Evolutionary conservation across 2,797 vertebrate genomes (phyloP).

Genomic region (Amblyopsis hoosieri): DNA sequence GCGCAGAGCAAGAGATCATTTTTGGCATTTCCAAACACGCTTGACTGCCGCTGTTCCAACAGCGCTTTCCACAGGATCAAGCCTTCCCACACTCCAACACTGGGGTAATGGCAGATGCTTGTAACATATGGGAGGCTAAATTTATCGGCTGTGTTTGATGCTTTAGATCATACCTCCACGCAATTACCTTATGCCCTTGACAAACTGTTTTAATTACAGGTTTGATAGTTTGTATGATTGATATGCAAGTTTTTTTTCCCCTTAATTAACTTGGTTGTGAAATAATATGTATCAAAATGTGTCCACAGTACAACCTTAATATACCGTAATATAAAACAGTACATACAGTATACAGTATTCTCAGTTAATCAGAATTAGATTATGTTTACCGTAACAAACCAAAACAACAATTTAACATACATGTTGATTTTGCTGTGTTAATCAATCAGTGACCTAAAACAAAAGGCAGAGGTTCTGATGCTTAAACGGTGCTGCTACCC

Average conservation of each 20-base stretch:
- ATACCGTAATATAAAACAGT: too few relatives aligned
- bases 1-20: conserved; percentile 52
- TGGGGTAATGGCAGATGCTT: conserved; percentile 52
- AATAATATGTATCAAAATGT: too few relatives aligned
- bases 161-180: conserved; percentile 40
- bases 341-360: too few relatives aligned
- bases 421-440: too few relatives aligned
- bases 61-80: conserved; percentile 41
- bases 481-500: too few relatives aligned
- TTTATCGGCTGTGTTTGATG: conserved; percentile 58
- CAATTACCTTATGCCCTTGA: conserved; percentile 36
- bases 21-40: conserved; percentile 59
- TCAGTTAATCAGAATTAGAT: too few relatives aligned
- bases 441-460: too few relatives aligned
- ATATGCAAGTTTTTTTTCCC: conserved; percentile 7
- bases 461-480: too few relatives aligned
- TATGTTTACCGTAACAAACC: too few relatives aligned
- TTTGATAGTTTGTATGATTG: not conserved
- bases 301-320: too few relatives aligned
- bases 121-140: conserved; percentile 62
- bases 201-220: conserved; percentile 21
- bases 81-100: conserved; percentile 28
- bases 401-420: too few relatives aligned
- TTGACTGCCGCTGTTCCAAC: conserved; percentile 41
- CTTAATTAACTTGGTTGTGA: not conserved